These are phyloP conservation scores for Platycercus adscitus DNA, from an alignment of 2,113 vertebrate species.

Conservation along the genomic window DNA sequence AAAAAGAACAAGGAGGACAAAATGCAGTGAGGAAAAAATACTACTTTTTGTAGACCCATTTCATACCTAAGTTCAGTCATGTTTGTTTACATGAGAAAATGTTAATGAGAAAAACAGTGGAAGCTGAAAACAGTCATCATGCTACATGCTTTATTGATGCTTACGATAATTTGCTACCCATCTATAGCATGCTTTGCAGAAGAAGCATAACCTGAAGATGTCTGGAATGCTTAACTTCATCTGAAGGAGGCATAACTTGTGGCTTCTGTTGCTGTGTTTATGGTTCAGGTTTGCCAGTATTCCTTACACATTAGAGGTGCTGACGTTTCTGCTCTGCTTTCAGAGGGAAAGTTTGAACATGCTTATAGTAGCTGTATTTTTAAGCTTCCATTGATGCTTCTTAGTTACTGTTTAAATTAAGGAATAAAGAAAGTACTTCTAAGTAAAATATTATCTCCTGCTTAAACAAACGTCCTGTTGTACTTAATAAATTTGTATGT, in stretches of 20 bases:
- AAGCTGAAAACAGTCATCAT: not conserved
- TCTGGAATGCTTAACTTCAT: not conserved
- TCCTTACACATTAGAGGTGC: not conserved
- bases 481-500: not conserved
- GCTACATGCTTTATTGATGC: not conserved
- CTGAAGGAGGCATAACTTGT: not conserved
- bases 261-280: not conserved
- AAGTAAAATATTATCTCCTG: not conserved
- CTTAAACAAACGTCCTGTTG: not conserved
- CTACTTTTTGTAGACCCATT: not conserved
- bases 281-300: not conserved
- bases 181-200: not conserved
- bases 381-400: not conserved
- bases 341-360: not conserved
- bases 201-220: not conserved
- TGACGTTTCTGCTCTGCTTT: not conserved
- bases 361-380: not conserved
- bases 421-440: not conserved
- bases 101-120: not conserved
- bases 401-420: not conserved
- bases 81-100: not conserved
- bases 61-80: rapidly evolving
- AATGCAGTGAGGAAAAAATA: not conserved
- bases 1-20: not conserved
- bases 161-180: not conserved